phyloP scores from a whole-genome alignment of 1,140 invertebrate species.

The Trichonephila inaurata region DNA sequence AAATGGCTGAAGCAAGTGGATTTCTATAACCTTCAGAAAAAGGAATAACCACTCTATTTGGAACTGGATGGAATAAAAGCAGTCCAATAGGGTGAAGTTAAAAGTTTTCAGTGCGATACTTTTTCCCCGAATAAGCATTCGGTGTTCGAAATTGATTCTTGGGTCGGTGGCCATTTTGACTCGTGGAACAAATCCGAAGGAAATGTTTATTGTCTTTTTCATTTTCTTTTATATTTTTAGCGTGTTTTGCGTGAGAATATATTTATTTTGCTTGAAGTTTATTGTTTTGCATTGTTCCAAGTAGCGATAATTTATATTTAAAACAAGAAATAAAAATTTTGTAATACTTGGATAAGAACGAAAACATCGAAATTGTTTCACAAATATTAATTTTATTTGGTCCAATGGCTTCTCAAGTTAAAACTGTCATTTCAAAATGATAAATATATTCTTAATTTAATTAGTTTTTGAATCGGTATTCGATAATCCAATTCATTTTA shows the following conservation, averaged over 20 bases:
- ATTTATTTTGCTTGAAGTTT: neutral
- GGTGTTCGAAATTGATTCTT: neutral
- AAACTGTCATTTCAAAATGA: too few relatives aligned
- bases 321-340: too few relatives aligned
- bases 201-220: neutral
- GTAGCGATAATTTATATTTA: too few relatives aligned
- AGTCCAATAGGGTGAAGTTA: neutral
- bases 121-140: neutral
- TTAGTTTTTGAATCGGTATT: too few relatives aligned
- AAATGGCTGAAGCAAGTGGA: constrained; percentile 47
- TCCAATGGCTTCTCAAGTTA: too few relatives aligned
- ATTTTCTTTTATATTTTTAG: neutral
- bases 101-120: neutral
- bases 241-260: neutral
- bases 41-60: constrained; percentile 41
- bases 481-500: too few relatives aligned
- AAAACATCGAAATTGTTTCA: too few relatives aligned
- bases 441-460: too few relatives aligned
- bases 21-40: constrained; percentile 52
- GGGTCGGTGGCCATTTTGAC: neutral
- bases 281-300: neutral
- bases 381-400: too few relatives aligned
- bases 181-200: neutral
- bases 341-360: too few relatives aligned
- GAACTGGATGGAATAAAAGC: constrained; percentile 20